Base-by-base conservation (phyloP, 2,113 vertebrate species). In the Syngnathus scovelli region DNA sequence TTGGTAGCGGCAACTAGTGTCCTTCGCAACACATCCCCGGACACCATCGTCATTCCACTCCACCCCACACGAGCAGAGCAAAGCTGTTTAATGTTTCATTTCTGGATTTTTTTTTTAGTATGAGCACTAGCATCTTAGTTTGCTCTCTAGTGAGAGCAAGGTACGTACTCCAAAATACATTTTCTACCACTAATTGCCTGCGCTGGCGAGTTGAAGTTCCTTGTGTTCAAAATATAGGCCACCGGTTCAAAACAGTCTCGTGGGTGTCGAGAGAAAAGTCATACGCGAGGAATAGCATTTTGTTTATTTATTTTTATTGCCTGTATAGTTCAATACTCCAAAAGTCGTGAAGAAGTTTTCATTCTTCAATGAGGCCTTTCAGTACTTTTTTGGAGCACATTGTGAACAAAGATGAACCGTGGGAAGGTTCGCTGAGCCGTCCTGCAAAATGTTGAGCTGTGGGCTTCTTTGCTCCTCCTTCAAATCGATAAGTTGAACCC, bases 401-500 rank as follows among this genome's bases (percentile, higher is more conserved):
- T 38, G 36, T 19, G 51, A 66, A 39, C 16, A 62, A 37, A 7
- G 15, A 37, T 55, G 69, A 39, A 70, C 19, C 60, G 38, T 37
- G 59, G 68, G 64, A 72, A 5, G 46, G 72, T 76, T 61, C 23
- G 38, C 71, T 62, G 46, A 78, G 67, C 72, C 74, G 68, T 15
- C 78, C 27, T 33, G 27, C 27, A 33, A 72, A 82, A 80, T 81
- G 78, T 49, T 79, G 61, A 80, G 51, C 77, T 75, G 78, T 49
- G 27, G 70, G 75, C 33, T 77, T 77, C 52, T 69, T 63, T 69
- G 74, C 66, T 75, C 75, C 66, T 38, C 72, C 61, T 48, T 71
- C 66, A 83, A 83, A 56, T 88, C 83, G 74, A 82, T 82, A 85
- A 68, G 44, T n/a, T 54, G 67, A 71, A 67, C 67, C 51, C 19